Percentiles rank a stretch among this genome's conserved stretches.
Evolutionary conservation across 2,797 vertebrate genomes (phyloP).

Genomic region (Acomys russatus): DNA sequence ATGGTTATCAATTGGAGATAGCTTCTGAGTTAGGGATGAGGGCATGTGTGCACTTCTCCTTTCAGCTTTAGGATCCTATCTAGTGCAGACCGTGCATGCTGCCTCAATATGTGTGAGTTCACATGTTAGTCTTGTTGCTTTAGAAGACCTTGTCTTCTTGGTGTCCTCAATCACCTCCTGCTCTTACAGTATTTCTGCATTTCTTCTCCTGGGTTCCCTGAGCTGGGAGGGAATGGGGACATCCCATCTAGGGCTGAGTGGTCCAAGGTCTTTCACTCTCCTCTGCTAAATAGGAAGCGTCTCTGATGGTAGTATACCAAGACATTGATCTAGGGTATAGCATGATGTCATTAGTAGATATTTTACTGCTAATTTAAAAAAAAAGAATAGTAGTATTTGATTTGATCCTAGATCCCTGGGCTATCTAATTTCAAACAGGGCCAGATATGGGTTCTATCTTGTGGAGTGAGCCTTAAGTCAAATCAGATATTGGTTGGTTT

Average conservation of each 20-base stretch:
- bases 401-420: neutral
- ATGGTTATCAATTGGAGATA: neutral
- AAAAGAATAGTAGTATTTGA: neutral
- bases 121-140: neutral
- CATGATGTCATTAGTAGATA: neutral
- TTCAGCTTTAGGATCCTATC: neutral
- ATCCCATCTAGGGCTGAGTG: neutral
- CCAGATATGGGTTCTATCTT: too few species aligned
- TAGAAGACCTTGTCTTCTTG: neutral
- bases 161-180: neutral
- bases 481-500: neutral
- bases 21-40: neutral
- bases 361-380: neutral
- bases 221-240: neutral
- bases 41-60: neutral
- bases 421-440: neutral
- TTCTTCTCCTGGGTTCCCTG: neutral
- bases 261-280: neutral
- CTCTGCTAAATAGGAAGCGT: neutral
- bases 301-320: neutral
- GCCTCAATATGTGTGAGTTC: neutral
- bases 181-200: neutral
- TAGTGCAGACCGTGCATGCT: neutral
- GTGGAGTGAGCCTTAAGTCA: neutral
- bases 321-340: neutral